Base-by-base conservation (phyloP, 1,140 invertebrate species). In the Diorhabda sublineata region DNA sequence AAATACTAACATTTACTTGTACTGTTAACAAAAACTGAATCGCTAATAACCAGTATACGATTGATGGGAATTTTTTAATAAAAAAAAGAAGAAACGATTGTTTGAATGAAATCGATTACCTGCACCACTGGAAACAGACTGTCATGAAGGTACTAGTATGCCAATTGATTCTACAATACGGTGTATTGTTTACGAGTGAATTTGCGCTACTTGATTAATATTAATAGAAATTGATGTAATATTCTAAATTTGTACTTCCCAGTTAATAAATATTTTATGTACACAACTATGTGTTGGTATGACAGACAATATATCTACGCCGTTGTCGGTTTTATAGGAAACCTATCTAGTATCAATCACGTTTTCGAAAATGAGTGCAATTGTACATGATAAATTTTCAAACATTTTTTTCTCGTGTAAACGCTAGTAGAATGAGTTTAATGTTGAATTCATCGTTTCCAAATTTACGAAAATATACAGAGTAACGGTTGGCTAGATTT, bases 191-290 rank as follows among this genome's bases (percentile, higher is more conserved):
- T 63, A 68, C 67, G 41, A 68, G 67, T 43, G 41, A 43, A 42
- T 62, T 45, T 63, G 61, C 59, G 42, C 45, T 58, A 61, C 67
- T 43, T 64, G 67, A 68, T 68, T 52, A 68, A 68, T 68, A 68
- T 68, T 68, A 68, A 68, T 68, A 68, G 43, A 9, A 45, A 68
- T 68, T 68, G 67, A 68, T 68, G 67, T 58, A 68, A 68, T 64
- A 62, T 68, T 68, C 67, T 68, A 68, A 63, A 68, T 62, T 68
- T 68, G 63, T 45, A 62, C 59, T 68, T 68, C 67, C 41, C 60
- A 64, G 67, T 68, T 61, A 8, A n/a, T 64, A 9, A 57, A 57
- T 45, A 63, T 65, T 65, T 65, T 65, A 65, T 47, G 64, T 57
- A 42, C 59, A 9, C 42, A 6, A 64, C 41, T 67, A 58, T 59